Percentiles rank a stretch among this genome's conserved stretches.
Evolutionary conservation across 2,888 invertebrate genomes (phyloP).

Genomic region (Parthenolecanium corni): DNA sequence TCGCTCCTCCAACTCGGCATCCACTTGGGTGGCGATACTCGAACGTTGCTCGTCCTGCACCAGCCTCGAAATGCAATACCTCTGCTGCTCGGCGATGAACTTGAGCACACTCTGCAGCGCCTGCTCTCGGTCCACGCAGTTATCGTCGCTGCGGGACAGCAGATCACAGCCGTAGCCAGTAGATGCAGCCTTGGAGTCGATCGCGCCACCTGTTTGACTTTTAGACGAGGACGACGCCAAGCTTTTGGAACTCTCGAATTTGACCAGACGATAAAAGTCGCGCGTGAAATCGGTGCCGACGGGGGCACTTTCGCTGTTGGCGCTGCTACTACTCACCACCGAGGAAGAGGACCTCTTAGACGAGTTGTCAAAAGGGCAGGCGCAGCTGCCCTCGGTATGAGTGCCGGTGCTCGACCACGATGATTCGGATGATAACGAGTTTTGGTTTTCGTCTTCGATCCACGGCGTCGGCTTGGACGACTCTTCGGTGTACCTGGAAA

Average conservation of each 20-base stretch:
- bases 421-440: conserved; percentile 13
- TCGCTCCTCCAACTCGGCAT: conserved; percentile 30
- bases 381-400: conserved; percentile 29
- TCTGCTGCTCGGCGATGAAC: conserved; percentile 65
- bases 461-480: conserved; percentile 36
- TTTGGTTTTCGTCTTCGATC: conserved; percentile 15
- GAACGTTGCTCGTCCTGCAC: conserved; percentile 41
- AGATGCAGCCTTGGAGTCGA: not conserved
- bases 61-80: conserved; percentile 52
- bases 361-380: conserved; percentile 45
- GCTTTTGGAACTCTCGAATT: conserved; percentile 69
- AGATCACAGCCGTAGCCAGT: conserved; percentile 14
- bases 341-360: conserved; percentile 53
- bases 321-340: conserved; percentile 15
- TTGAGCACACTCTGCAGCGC: conserved; percentile 60
- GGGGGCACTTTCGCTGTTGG: conserved; percentile 41
- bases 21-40: conserved; percentile 32
- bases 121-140: conserved; percentile 49
- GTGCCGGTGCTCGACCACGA: conserved; percentile 2
- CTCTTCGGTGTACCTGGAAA: conserved; percentile 48
- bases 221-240: conserved; percentile 38
- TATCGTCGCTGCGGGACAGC: conserved; percentile 22
- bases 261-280: conserved; percentile 67
- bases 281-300: conserved; percentile 63
- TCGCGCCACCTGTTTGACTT: conserved; percentile 28